A percentile compares a stretch with the other conserved stretches of the same genome.
Evolutionary conservation across 2,113 vertebrate species (phyloP).

Genomic region (Macrotis lagotis): DNA sequence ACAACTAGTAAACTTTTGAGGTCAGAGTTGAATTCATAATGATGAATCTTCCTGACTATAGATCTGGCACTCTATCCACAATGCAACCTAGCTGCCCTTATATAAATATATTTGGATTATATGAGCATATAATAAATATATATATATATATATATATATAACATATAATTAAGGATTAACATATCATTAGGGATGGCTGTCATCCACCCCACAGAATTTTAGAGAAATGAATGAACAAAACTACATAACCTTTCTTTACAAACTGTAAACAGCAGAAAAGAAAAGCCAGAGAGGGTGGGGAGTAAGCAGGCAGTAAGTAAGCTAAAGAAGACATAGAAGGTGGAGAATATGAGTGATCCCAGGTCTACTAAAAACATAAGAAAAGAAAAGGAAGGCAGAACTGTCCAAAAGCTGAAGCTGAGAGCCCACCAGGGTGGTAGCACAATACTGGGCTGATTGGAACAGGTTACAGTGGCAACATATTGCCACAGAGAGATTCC

Average conservation of each 20-base stretch:
- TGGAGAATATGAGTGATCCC: not conserved
- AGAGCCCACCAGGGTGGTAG: not conserved
- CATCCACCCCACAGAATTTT: not conserved
- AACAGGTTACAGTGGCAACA: not conserved
- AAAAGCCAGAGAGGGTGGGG: not conserved
- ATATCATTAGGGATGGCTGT: not conserved
- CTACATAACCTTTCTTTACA: not conserved
- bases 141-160: no score
- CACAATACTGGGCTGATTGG: not conserved
- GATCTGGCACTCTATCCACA: not conserved
- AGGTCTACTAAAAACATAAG: not conserved
- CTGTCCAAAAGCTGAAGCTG: not conserved
- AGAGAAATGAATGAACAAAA: not conserved
- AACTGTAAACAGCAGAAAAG: not conserved
- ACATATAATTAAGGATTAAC: not conserved
- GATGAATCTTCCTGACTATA: not conserved
- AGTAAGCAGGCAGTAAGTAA: not conserved
- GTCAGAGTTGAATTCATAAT: not conserved
- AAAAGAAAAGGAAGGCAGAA: not conserved
- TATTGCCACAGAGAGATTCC: not conserved
- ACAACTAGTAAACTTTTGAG: not conserved
- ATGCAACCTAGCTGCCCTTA: not conserved
- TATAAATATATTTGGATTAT: not conserved
- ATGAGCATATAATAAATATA: not conserved
- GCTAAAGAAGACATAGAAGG: not conserved